Base-by-base conservation (phyloP, 2,113 vertebrate genomes). In the Anoura caudifer region DNA sequence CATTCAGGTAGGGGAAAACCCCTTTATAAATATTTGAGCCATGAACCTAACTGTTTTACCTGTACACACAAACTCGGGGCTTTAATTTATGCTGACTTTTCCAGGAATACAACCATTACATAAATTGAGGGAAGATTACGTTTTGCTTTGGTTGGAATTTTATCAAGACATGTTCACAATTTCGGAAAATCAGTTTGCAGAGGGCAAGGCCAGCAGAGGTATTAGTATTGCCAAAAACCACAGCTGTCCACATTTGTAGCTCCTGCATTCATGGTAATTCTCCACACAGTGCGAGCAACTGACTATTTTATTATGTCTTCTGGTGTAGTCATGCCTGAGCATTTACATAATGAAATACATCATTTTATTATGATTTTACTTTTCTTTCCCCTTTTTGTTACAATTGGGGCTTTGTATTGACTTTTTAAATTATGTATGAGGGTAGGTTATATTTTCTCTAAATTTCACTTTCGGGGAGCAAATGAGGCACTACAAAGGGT, bases 211-310 rank as follows among this genome's bases (percentile, higher is more conserved):
- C 38, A 65, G 83, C 61, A 75, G 47, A 83, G 80, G n/a, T 47
- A 52, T 80, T 84, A 90, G 77, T 52, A 56, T 67, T 85, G 96
- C 95, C 90, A 92, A 91, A 81, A 89, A 80, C 24, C 94, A 95
- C 94, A 92, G 95, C 97, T 94, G 90, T 72, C 87, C 91, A 47
- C 59, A 22, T 84, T 87, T 70, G 90, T 63, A 87, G 80, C 92
- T 59, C 61, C 81, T 43, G 1, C n/a, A 31, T 47, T 77, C 59
- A 20, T 26, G 50, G 41, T 9, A 59, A 81, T 75, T 90, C 69
- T 59, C 17, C 0, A 5, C 47, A 3, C 38, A 75, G 52, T 7
- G 36, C 50, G 92, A 92, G 80, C 76, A 41, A 61, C 84, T 50
- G 69, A 86, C 77, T 85, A 19, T 84, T 73, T 91, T 77, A 87